phyloP scores from a whole-genome alignment of 1,140 invertebrate species.

The Pissodes strobi region DNA sequence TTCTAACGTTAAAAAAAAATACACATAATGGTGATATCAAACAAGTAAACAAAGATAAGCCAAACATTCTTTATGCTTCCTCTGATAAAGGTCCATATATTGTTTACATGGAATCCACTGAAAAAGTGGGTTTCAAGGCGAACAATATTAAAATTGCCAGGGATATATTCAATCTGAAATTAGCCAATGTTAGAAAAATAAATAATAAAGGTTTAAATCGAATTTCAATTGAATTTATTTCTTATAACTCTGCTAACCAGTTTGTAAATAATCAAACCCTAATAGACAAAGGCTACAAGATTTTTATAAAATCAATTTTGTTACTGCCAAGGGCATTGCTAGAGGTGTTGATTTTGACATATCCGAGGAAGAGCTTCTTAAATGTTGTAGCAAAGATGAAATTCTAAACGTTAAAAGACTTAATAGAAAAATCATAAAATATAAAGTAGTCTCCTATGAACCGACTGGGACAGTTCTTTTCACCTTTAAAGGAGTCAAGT shows the following conservation, averaged over 20 bases:
- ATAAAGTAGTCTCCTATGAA: too few species aligned
- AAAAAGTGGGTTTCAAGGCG: background rate
- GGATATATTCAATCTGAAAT: background rate
- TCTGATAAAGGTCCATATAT: background rate
- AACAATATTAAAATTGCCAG: background rate
- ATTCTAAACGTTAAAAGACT: background rate
- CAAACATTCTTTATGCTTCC: background rate
- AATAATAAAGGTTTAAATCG: constrained; percentile 4
- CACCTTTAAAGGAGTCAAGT: too few species aligned
- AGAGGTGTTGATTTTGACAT: background rate
- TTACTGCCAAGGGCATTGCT: background rate
- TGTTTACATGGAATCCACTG: constrained; percentile 1
- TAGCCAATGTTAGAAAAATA: background rate
- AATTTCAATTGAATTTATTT: background rate
- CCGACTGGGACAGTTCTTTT: too few species aligned
- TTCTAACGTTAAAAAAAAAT: too few species aligned
- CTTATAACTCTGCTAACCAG: background rate
- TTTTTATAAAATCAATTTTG: background rate
- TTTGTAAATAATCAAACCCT: background rate
- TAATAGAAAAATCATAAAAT: too few species aligned
- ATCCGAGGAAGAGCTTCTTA: background rate
- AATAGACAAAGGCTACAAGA: background rate
- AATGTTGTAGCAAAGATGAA: background rate
- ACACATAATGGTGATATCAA: too few species aligned
- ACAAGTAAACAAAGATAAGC: too few species aligned